A percentile compares a stretch with the other conserved stretches of the same genome.
Evolutionary conservation across 2,797 vertebrate species (phyloP).

Genomic region (Melanotaenia maccullochi): DNA sequence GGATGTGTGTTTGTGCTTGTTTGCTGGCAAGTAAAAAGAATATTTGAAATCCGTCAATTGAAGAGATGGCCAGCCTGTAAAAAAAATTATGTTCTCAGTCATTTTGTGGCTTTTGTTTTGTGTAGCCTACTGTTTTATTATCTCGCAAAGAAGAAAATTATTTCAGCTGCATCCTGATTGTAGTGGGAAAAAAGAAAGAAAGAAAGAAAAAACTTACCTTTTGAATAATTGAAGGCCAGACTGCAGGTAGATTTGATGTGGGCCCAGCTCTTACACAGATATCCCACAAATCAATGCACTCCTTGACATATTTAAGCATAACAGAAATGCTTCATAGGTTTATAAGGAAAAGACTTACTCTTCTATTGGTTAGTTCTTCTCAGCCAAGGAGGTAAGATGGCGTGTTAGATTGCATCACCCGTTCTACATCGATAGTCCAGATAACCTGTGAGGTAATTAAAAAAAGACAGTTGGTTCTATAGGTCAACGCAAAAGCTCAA

Average conservation of each 20-base stretch:
- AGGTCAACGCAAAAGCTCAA: conserved; percentile 1
- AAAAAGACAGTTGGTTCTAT: background rate
- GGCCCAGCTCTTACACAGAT: conserved; percentile 39
- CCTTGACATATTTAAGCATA: conserved; percentile 35
- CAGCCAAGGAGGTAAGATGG: conserved; percentile 11
- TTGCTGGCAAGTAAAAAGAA: background rate
- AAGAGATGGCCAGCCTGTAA: background rate
- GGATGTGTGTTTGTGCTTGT: background rate
- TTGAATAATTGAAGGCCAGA: conserved; percentile 59
- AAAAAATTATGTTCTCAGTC: conserved; percentile 2
- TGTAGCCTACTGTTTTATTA: background rate
- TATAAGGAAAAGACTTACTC: conserved; percentile 25
- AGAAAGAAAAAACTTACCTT: background rate
- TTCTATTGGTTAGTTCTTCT: conserved; percentile 28
- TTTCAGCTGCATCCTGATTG: conserved; percentile 21
- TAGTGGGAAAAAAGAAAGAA: conserved; percentile 28
- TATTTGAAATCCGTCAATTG: conserved; percentile 5
- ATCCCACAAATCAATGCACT: conserved; percentile 57
- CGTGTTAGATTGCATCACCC: conserved; percentile 31
- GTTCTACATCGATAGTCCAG: conserved; percentile 8
- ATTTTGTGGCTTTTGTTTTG: background rate
- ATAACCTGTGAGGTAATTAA: conserved; percentile 33
- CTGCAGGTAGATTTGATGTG: conserved; percentile 47
- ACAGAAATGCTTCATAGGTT: conserved; percentile 49
- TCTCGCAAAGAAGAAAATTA: conserved; percentile 1